Percentiles rank a stretch among this genome's conserved stretches.
Conservation (phyloP, 2,797 vertebrate genomes). For the Numenius phaeopus region DNA sequence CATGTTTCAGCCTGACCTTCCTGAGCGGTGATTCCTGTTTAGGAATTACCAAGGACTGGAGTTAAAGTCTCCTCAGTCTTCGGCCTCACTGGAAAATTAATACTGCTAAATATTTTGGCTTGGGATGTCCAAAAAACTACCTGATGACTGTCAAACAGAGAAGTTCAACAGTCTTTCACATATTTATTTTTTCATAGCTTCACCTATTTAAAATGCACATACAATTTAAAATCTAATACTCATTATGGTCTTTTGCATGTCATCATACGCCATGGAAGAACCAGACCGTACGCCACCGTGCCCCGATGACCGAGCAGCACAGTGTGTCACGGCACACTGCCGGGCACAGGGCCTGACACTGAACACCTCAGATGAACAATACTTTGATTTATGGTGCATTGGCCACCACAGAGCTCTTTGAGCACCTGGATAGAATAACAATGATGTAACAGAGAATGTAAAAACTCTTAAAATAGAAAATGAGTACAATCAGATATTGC, state of each 20-base stretch:
- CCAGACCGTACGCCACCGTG: background rate
- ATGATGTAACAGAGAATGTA: background rate
- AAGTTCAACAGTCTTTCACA: background rate
- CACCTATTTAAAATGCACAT: background rate
- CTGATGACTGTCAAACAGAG: background rate
- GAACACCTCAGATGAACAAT: background rate
- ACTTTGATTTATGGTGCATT: background rate
- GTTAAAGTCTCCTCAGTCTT: background rate
- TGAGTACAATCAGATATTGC: background rate
- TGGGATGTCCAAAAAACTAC: background rate
- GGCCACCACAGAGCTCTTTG: background rate
- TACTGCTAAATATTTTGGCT: background rate
- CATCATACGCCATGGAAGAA: background rate
- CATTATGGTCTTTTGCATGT: background rate
- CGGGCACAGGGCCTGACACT: background rate
- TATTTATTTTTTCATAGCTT: background rate
- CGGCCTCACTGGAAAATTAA: background rate
- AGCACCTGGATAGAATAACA: background rate
- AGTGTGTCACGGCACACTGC: background rate
- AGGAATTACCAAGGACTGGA: background rate
- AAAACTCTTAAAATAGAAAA: background rate
- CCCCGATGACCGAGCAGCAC: background rate
- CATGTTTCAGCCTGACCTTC: background rate
- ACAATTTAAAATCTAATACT: background rate
- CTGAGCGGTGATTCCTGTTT: background rate